A percentile compares a stretch with the other conserved stretches of the same genome.
These are phyloP conservation scores for Drosophila gunungcola DNA, from an alignment of 1,140 invertebrate species.

Conservation along the genomic window DNA sequence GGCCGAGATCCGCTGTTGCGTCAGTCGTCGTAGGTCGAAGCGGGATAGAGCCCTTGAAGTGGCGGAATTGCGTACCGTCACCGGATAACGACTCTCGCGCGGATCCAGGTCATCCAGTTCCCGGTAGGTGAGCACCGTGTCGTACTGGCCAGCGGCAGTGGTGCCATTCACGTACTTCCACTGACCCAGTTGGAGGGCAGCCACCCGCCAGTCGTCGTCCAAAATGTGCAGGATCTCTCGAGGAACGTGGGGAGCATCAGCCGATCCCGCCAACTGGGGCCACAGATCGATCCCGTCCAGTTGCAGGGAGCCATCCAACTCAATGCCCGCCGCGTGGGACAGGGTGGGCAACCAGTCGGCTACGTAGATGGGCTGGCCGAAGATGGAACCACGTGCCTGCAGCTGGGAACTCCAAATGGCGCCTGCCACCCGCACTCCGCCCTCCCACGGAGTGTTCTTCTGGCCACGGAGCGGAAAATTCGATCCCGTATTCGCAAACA, in stretches of 20 bases:
- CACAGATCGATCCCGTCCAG: conserved; percentile 90
- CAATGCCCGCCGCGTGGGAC: conserved; percentile 86
- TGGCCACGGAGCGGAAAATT: conserved; percentile 94
- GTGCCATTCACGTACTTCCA: conserved; percentile 91
- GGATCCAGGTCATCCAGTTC: conserved; percentile 65
- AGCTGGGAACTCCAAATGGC: conserved; percentile 91
- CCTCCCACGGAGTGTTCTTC: conserved; percentile 95
- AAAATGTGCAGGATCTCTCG: conserved; percentile 90
- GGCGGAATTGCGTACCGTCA: conserved; percentile 85
- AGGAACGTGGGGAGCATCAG: conserved; percentile 78
- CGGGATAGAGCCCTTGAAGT: conserved; percentile 58
- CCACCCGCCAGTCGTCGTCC: conserved; percentile 88
- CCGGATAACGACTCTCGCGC: conserved; percentile 81
- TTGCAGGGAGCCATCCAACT: conserved; percentile 74
- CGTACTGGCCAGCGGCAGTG: conserved; percentile 83
- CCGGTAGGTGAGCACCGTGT: conserved; percentile 85
- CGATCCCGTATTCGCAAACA: conserved; percentile 91
- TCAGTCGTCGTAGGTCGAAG: conserved; percentile 51
- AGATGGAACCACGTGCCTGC: conserved; percentile 86
- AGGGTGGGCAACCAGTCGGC: conserved; percentile 95
- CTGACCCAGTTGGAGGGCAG: conserved; percentile 87
- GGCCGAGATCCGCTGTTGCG: conserved; percentile 66
- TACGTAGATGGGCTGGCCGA: conserved; percentile 92
- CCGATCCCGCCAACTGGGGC: conserved; percentile 86
- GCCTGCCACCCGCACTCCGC: conserved; percentile 91